phyloP scores from a whole-genome alignment of 2,797 vertebrate species.

The Ptychobarbus kaznakovi region DNA sequence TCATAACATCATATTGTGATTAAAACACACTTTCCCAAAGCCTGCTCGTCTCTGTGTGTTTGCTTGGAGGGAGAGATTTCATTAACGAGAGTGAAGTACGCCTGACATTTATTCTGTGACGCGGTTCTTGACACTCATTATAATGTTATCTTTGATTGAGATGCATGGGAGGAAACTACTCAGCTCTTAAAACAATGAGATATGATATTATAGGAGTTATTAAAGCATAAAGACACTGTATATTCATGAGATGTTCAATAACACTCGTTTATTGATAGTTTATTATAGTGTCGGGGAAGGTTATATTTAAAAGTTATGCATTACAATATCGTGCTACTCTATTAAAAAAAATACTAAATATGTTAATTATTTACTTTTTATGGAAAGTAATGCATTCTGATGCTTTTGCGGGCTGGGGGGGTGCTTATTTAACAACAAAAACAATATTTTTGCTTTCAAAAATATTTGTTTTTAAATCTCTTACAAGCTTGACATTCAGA shows the following conservation, averaged over 20 bases:
- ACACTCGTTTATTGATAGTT: neutral
- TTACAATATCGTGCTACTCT: too few species aligned
- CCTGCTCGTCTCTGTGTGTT: conserved; percentile 55
- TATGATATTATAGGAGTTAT: conserved; percentile 48
- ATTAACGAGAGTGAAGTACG: conserved; percentile 65
- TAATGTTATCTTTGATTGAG: conserved; percentile 60
- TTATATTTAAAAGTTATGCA: too few species aligned
- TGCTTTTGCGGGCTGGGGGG: too few species aligned
- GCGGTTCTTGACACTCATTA: conserved; percentile 63
- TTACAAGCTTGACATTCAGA: too few species aligned
- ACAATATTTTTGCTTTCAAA: too few species aligned
- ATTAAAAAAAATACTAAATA: too few species aligned
- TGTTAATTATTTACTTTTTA: too few species aligned
- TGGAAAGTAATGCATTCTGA: too few species aligned
- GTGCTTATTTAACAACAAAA: too few species aligned
- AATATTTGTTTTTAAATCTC: too few species aligned
- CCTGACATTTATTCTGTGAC: conserved; percentile 66
- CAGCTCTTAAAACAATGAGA: conserved; percentile 34
- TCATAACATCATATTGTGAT: conserved; percentile 27
- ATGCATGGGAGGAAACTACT: conserved; percentile 44
- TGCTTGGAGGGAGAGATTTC: conserved; percentile 60
- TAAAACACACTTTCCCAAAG: conserved; percentile 33
- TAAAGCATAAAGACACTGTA: neutral
- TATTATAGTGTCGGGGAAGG: too few species aligned
- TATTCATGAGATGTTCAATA: neutral